Conservation (phyloP, 2,113 vertebrate species). For the Malurus alboscapulatus region DNA sequence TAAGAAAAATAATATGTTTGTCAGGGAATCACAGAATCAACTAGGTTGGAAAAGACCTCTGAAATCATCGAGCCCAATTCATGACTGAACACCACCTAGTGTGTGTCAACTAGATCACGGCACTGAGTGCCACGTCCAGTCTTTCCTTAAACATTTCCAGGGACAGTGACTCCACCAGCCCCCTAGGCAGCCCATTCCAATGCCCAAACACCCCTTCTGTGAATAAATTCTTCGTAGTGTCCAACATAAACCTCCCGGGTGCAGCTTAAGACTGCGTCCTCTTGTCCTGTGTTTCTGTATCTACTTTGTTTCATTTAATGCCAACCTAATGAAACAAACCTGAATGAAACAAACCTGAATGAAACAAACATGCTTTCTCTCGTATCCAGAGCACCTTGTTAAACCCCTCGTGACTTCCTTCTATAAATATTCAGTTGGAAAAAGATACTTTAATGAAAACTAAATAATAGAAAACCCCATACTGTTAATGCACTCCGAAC, state of each 20-base stretch:
- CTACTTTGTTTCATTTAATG: neutral
- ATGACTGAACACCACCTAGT: neutral
- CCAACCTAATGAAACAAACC: neutral
- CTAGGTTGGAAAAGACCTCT: neutral
- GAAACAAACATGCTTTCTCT: neutral
- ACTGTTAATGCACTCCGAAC: accelerated
- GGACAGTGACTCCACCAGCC: neutral
- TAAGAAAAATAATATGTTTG: neutral
- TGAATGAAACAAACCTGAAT: neutral
- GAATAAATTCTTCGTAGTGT: neutral
- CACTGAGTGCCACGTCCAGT: neutral
- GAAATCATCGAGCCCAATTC: neutral
- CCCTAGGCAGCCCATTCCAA: neutral
- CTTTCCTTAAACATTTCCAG: neutral
- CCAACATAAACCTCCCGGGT: neutral
- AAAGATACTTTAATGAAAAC: neutral
- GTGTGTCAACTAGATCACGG: neutral
- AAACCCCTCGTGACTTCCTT: neutral
- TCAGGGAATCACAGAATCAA: neutral
- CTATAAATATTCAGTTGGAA: neutral
- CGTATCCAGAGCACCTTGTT: neutral
- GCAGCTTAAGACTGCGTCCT: accelerated
- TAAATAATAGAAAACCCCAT: accelerated
- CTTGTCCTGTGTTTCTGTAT: neutral
- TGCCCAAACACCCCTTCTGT: accelerated